phyloP scores from a whole-genome alignment of 2,113 vertebrate species.

The Pyrgilauda ruficollis region DNA sequence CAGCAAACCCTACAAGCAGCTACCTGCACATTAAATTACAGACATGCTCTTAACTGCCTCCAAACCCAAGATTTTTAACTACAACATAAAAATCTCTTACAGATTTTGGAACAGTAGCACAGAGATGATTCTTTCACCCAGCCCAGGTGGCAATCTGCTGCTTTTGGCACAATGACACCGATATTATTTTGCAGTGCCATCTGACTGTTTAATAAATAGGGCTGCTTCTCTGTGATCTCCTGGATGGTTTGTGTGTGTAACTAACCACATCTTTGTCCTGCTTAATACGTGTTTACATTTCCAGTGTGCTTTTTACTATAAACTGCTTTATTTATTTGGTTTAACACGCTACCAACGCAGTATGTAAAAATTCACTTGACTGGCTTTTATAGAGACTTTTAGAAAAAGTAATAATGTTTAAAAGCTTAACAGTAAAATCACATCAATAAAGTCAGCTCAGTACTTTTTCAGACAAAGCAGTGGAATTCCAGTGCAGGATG shows the following conservation, averaged over 20 bases:
- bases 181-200: background rate
- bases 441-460: background rate
- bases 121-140: background rate
- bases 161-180: background rate
- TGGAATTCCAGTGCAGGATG: background rate
- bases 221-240: background rate
- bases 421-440: slow-evolving; percentile 14
- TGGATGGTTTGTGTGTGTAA: background rate
- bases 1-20: background rate
- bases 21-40: background rate
- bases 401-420: background rate
- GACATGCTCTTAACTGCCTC: background rate
- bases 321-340: background rate
- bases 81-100: background rate
- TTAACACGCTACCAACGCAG: background rate
- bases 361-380: background rate
- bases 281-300: background rate
- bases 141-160: background rate
- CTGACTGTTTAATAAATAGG: background rate
- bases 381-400: background rate
- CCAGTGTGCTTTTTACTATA: background rate
- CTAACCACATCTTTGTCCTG: background rate
- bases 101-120: background rate
- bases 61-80: background rate
- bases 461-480: background rate